A percentile compares a stretch with the other conserved stretches of the same genome.
These are phyloP conservation scores for Neopelma chrysocephalum DNA, from an alignment of 2,797 vertebrate species.

Conservation along the genomic window DNA sequence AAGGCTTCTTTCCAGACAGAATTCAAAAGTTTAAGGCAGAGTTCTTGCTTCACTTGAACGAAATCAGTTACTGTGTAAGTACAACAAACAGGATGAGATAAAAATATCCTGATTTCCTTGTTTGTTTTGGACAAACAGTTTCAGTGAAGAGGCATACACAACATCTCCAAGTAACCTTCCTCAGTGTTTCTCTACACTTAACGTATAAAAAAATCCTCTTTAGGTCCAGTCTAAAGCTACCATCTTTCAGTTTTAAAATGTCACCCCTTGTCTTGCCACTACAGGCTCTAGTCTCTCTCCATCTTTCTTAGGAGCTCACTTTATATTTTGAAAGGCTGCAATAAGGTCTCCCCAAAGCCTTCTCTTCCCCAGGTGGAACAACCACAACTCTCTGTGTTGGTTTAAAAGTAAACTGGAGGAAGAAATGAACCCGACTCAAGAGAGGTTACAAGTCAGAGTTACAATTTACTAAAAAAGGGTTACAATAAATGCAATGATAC, in stretches of 20 bases:
- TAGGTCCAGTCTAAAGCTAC: background rate
- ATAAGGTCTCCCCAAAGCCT: background rate
- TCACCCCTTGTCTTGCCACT: background rate
- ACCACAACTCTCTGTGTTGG: no score
- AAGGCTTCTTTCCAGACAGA: background rate
- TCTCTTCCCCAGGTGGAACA: background rate
- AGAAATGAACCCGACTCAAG: no score
- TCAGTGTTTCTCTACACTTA: background rate
- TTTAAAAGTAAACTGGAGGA: no score
- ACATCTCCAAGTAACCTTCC: background rate
- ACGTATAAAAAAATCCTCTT: no score
- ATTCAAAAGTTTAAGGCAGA: background rate
- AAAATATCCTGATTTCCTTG: background rate
- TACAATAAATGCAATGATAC: no score
- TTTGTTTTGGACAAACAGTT: background rate
- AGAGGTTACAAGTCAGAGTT: no score
- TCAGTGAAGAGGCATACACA: no score
- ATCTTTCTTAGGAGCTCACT: background rate
- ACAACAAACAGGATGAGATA: background rate
- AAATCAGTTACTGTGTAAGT: background rate
- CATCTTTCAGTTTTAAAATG: background rate
- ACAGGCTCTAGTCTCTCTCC: fast-evolving
- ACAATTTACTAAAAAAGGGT: no score
- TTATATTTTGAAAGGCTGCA: background rate
- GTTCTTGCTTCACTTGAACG: background rate